Percentiles rank a stretch among this genome's conserved stretches.
These are phyloP conservation scores for Tillus elongatus DNA, from an alignment of 2,888 invertebrate species.

Conservation along the genomic window DNA sequence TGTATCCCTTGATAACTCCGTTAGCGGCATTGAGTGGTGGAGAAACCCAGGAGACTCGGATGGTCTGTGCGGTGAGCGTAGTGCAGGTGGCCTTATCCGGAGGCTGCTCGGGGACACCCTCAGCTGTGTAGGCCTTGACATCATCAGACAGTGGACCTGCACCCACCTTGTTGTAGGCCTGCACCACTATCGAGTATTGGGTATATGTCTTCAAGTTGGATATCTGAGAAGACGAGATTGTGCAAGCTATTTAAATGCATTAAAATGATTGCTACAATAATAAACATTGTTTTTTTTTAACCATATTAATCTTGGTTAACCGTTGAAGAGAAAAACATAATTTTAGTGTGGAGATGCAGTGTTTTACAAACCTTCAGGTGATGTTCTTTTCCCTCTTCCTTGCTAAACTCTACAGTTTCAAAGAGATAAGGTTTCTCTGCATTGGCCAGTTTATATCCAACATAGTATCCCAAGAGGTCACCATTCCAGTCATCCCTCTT, in stretches of 20 bases:
- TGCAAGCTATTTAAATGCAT: neutral
- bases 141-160: constrained; percentile 86
- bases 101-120: constrained; percentile 86
- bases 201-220: constrained; percentile 68
- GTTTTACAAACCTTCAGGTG: constrained; percentile 48
- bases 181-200: constrained; percentile 91
- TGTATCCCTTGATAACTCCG: constrained; percentile 92
- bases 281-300: too few relatives aligned
- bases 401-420: constrained; percentile 84
- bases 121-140: constrained; percentile 84
- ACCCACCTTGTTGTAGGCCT: constrained; percentile 90
- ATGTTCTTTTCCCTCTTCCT: constrained; percentile 86
- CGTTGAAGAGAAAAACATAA: too few relatives aligned
- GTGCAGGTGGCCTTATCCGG: constrained; percentile 89
- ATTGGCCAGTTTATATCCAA: constrained; percentile 77
- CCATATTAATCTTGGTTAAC: too few relatives aligned
- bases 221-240: constrained; percentile 22
- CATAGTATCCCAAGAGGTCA: constrained; percentile 83
- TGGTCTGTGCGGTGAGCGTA: constrained; percentile 87
- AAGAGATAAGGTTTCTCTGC: constrained; percentile 81
- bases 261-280: too few relatives aligned
- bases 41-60: constrained; percentile 89
- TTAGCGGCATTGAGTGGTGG: constrained; percentile 87
- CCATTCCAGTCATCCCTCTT: constrained; percentile 86
- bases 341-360: neutral